Percentiles rank a stretch among this genome's conserved stretches.
These are phyloP conservation scores for Heliconius cydno DNA, from an alignment of 2,888 invertebrate species.

Conservation along the genomic window DNA sequence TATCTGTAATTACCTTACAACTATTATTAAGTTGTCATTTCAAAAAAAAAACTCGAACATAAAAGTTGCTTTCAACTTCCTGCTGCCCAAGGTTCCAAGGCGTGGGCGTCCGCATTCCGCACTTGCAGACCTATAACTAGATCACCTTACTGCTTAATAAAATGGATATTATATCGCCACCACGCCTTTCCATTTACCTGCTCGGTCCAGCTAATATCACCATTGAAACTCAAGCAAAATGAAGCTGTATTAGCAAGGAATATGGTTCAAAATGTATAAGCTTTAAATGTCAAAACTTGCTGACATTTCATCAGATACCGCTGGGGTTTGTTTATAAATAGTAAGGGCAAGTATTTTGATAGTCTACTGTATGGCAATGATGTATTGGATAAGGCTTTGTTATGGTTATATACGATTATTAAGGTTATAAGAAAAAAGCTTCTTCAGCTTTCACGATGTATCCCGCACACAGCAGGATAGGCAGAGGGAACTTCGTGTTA, in stretches of 20 bases:
- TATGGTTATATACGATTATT: background rate
- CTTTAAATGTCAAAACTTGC: slow-evolving; percentile 32
- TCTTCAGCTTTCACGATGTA: too few species aligned
- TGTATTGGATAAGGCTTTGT: background rate
- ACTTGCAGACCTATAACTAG: slow-evolving; percentile 70
- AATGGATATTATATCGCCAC: slow-evolving; percentile 71
- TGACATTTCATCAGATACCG: slow-evolving; percentile 45
- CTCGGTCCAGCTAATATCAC: slow-evolving; percentile 36
- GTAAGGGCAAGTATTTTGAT: slow-evolving; percentile 17
- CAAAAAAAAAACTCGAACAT: slow-evolving; percentile 44
- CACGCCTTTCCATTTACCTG: slow-evolving; percentile 79
- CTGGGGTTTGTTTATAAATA: slow-evolving; percentile 37
- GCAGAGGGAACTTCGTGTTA: too few species aligned
- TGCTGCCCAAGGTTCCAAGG: slow-evolving; percentile 63
- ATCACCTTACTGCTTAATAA: slow-evolving; percentile 72
- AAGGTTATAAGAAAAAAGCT: background rate
- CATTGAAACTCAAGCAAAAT: slow-evolving; percentile 8
- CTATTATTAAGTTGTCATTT: slow-evolving; percentile 21
- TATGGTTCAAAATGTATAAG: slow-evolving; percentile 12
- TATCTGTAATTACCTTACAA: background rate
- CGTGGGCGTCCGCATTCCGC: slow-evolving; percentile 80
- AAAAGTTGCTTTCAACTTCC: slow-evolving; percentile 66
- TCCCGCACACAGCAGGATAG: too few species aligned
- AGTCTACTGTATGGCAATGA: slow-evolving; percentile 3
- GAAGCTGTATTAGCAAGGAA: background rate